Evolutionary conservation across 2,888 invertebrate genomes (phyloP).

Genomic region (Therioaphis trifolii): DNA sequence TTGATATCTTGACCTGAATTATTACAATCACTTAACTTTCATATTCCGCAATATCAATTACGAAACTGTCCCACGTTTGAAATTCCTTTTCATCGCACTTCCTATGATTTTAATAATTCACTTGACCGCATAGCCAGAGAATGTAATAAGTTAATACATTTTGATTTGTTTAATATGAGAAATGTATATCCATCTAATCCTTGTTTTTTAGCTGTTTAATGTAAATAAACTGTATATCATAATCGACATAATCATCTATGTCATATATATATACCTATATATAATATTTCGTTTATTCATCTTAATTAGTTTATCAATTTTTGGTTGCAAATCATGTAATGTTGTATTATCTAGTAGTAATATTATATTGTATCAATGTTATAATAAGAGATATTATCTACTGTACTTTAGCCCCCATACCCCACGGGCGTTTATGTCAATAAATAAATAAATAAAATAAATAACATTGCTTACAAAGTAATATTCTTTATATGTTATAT

Average conservation of each 20-base stretch:
- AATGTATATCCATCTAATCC: background rate
- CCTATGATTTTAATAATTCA: background rate
- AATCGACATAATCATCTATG: background rate
- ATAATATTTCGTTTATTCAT: no score
- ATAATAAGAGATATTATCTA: background rate
- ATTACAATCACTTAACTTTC: no score
- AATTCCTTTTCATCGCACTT: slow-evolving; percentile 10
- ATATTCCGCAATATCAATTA: background rate
- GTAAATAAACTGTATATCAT: no score
- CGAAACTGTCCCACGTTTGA: slow-evolving; percentile 1
- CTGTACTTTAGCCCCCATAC: background rate
- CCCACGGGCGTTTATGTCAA: background rate
- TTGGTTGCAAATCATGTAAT: background rate
- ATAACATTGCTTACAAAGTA: no score
- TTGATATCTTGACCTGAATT: background rate
- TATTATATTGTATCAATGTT: background rate
- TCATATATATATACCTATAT: background rate
- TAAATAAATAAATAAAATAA: no score
- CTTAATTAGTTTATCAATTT: no score
- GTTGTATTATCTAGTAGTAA: background rate
- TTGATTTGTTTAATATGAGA: slow-evolving; percentile 14
- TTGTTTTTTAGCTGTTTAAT: background rate
- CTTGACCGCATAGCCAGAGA: slow-evolving; percentile 1
- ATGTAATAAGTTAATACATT: background rate
- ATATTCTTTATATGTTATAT: no score